Base-by-base conservation (phyloP, 2,888 invertebrate species). In the Anaspis maculata region DNA sequence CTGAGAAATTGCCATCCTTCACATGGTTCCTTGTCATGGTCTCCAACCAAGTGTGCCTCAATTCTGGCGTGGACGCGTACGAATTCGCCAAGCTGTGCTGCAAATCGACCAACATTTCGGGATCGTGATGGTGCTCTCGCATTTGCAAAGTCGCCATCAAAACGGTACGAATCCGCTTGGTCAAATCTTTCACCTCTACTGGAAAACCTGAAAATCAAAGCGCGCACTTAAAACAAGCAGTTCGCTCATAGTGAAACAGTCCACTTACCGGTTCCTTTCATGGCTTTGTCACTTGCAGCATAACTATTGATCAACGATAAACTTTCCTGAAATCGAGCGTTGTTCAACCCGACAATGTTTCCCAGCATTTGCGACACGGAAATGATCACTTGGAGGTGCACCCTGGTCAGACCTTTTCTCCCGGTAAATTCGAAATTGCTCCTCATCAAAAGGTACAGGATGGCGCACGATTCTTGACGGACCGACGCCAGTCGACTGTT, bases 1-100 rank as follows among this genome's bases (percentile, higher is more conserved):
- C 96, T 2, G 94, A 91, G 54, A 79, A 81, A 67, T 94, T 87
- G 16, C 77, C 78, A 56, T 87, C 81, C 39, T 83, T 70, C 4
- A 79, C 76, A 57, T 94, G 91, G 62, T 89, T 84, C 52, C 79
- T 77, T 9, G 94, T 89, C 77, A 96, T 86, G 1, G 89, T 88
- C 48, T 92, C 84, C n/a, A 96, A 76, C 94, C 94, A 94, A 0
- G 94, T 95, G 63, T 90, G 88, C 1, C 96, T 70, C 37, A 96
- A 69, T 52, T 95, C 90, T 0, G 96, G 95, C 0, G 94, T 95
- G 22, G 91, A 91, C 25, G 94, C 89, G 54, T 90, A 90, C 0
- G 90, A 90, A 63, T 89, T 90, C 2, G 94, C 94, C 43, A 95
- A 66, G 38, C 90, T 87, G 61, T 91, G 85, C 62, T 94, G 92